These are phyloP conservation scores for Pangasius djambal DNA, from an alignment of 2,797 vertebrate species.

Conservation along the genomic window DNA sequence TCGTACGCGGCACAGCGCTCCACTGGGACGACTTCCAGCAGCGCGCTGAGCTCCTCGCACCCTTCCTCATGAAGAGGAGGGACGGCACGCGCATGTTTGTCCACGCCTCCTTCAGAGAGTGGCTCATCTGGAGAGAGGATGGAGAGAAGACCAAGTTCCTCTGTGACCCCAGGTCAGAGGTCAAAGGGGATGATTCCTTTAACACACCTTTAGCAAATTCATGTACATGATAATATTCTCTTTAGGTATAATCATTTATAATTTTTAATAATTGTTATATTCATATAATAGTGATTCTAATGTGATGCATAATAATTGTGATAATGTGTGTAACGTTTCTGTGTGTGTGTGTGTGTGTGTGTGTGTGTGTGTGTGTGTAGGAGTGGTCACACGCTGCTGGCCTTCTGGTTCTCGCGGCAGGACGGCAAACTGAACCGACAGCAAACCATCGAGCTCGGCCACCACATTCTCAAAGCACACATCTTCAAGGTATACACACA, in stretches of 20 bases:
- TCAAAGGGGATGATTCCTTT: background rate
- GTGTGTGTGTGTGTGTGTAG: slow-evolving; percentile 63
- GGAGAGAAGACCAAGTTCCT: slow-evolving; percentile 97
- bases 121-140: slow-evolving; percentile 98
- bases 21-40: slow-evolving; percentile 93
- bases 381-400: slow-evolving; percentile 94
- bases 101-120: slow-evolving; percentile 96
- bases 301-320: background rate
- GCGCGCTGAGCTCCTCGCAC: slow-evolving; percentile 92
- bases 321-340: background rate
- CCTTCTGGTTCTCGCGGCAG: slow-evolving; percentile 96
- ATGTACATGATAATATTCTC: background rate
- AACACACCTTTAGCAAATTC: background rate
- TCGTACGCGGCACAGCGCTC: slow-evolving; percentile 81
- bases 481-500: slow-evolving; percentile 88
- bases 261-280: no score
- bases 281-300: no score
- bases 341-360: slow-evolving; percentile 29
- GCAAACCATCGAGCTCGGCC: slow-evolving; percentile 94
- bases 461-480: slow-evolving; percentile 98
- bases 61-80: slow-evolving; percentile 88
- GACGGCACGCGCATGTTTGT: slow-evolving; percentile 94
- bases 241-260: background rate
- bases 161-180: slow-evolving; percentile 90
- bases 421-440: slow-evolving; percentile 92